Base-by-base conservation (phyloP, 2,797 vertebrate species). In the Xyrichtys novacula region DNA sequence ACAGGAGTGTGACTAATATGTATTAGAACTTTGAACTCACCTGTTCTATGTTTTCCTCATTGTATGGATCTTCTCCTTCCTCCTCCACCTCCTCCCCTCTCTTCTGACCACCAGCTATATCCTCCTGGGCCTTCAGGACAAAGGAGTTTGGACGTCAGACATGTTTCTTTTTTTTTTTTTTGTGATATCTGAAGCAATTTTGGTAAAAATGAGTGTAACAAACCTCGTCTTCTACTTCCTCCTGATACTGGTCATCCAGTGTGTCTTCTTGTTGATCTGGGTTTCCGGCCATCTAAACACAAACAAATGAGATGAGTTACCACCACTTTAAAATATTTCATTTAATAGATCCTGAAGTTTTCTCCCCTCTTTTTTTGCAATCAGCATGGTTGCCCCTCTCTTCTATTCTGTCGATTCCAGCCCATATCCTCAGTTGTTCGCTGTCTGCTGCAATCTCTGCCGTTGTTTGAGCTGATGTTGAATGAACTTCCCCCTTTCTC, bases 261-360 rank as follows among this genome's bases (percentile, higher is more conserved):
- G 94, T 92, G 85, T 99, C 98, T 74, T 99, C 98, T 88, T 99
- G 97, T 77, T 99, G 96, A 90, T 99, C 98, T 20, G 98, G 96
- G 76, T 99, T 99, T 89, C 96, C 98, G 66, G 96, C 97, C 93
- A 99, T 94, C 98, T 99, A 91, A 77, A 43, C 28, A 20, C 25
- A 40, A 23, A 79, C 6, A 74, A 17, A 44, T 17, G 6, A 14
- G 19, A 47, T 52, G 48, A 4, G 38, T 59, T 46, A 17, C 15
- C 14, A 22, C 15, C 0, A 14, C 7, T 5, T 16, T 6, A 10
- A 55, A 1, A 16, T 19, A 0, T 36, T 43, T 0, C n/a, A 28
- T 16, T 29, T 19, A 4, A 32, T 3, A 3, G 4, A 29, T 36
- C 14, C 20, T 23, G 7, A 15, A 17, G 22, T 5, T 20, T 38